A percentile compares a stretch with the other conserved stretches of the same genome.
phyloP scores from a whole-genome alignment of 2,797 vertebrate genomes.

The Carcharodon carcharias region DNA sequence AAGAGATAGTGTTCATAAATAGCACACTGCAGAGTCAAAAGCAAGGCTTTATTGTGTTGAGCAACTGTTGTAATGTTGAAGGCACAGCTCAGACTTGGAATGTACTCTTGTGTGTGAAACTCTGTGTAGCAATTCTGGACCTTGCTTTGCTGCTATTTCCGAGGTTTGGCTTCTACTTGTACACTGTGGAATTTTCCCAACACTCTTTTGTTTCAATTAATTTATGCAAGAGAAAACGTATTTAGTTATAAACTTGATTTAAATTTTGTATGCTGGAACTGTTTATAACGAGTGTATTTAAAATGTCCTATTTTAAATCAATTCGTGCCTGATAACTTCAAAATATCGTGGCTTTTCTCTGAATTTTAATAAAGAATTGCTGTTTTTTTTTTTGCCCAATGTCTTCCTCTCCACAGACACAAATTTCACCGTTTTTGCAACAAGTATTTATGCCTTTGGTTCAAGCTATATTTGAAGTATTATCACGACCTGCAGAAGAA shows the following conservation, averaged over 20 bases:
- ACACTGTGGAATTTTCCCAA: not conserved
- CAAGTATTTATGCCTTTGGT: conserved; percentile 97
- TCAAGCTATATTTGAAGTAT: conserved; percentile 84
- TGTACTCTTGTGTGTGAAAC: not conserved
- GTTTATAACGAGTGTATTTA: not conserved
- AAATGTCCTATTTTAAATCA: not conserved
- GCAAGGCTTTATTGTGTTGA: not conserved
- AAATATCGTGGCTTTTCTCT: not conserved
- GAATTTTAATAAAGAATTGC: not conserved
- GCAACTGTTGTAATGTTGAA: not conserved
- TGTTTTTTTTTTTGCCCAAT: not conserved
- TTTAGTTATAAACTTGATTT: not conserved
- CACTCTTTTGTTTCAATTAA: not conserved
- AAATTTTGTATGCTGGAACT: not conserved
- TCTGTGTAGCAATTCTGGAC: not conserved
- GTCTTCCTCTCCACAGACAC: conserved; percentile 58
- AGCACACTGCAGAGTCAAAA: not conserved
- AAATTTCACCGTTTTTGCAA: conserved; percentile 93
- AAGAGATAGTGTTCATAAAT: not conserved
- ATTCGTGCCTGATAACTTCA: not conserved
- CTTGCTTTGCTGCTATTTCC: not conserved
- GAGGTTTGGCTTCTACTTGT: not conserved
- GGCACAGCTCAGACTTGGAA: not conserved
- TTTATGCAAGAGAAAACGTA: not conserved
- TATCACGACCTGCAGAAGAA: conserved; percentile 85